Evolutionary conservation across 2,888 invertebrate genomes (phyloP), one percentile per base, ranked within the genome.

Genomic region (Steromphala cineraria): DNA sequence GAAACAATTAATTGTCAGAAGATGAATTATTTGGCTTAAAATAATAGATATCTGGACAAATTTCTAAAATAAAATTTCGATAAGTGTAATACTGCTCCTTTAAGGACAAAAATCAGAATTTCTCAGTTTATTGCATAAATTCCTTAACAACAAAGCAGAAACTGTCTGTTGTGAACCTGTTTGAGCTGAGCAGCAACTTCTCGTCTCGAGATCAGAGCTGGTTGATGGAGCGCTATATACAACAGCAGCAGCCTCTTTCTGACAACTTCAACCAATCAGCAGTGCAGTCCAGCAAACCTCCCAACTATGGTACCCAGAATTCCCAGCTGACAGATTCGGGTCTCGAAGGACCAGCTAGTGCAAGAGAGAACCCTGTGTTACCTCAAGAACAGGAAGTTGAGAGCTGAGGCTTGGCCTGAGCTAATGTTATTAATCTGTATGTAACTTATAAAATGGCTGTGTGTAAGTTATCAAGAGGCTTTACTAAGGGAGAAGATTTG

Each of bases 151-250:
- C 31, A 31, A 53, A 40, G 24, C 86, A 92, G 92, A 90, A 90
- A 87, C 80, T 92, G 79, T 90, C 92, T 21, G 91, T 93, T 19
- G 84, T 93, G 36, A 93, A 93, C 84, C 84, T 93, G 52, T 93
- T 93, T 88, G 92, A 93, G 53, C 80, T 93, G 81, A 91, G 92
- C 83, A 88, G 88, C 80, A 92, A 92, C 84, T 91, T 92, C 85
- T 88, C 90, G 79, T 87, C 84, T 17, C 86, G 85, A 7, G 89
- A 89, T 0, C 89, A 89, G 24, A 89, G 89, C 10, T 92, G 92
- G 92, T 79, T 92, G 76, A 88, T 92, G 87, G 90, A 92, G 81
- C 83, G 89, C 10, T 92, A 92, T 80, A 87, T 91, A 62, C 88
- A 89, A 62, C 89, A 90, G 55, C 90, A 90, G 74, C 89, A 90